A percentile compares a stretch with the other conserved stretches of the same genome.
Evolutionary conservation across 2,888 invertebrate species (phyloP).

Genomic region (Tolmerus cingulatus): DNA sequence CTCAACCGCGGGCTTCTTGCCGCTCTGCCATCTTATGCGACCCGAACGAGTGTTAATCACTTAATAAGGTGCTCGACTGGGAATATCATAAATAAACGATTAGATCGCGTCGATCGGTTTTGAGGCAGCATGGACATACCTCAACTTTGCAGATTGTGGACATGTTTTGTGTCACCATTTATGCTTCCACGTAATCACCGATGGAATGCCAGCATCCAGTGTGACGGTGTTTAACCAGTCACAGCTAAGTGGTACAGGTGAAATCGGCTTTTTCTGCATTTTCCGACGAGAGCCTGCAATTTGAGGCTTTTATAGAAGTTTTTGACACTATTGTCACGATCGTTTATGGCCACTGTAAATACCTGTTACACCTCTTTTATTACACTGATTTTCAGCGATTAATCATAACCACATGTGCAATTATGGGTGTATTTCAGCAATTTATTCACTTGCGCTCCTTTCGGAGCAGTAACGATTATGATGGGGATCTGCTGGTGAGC

Average conservation of each 20-base stretch:
- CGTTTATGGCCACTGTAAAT: not conserved
- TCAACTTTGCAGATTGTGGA: constrained; percentile 33
- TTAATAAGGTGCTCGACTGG: constrained; percentile 43
- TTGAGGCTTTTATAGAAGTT: constrained; percentile 7
- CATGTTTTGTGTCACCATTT: constrained; percentile 41
- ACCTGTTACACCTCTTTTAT: not conserved
- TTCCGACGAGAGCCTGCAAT: not conserved
- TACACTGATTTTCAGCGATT: not conserved
- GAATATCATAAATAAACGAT: constrained; percentile 43
- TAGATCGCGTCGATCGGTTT: constrained; percentile 24
- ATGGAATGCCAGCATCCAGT: constrained; percentile 8
- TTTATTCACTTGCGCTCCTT: not conserved
- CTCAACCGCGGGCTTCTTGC: not conserved
- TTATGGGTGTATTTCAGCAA: not conserved
- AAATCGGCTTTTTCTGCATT: not conserved
- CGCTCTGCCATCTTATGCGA: not conserved
- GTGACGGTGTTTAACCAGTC: not conserved
- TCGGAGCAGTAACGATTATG: not conserved
- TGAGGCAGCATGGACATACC: constrained; percentile 12
- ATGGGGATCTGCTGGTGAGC: not conserved
- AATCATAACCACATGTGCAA: not conserved
- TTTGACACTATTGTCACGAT: constrained; percentile 12
- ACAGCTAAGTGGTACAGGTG: constrained; percentile 13
- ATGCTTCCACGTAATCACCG: constrained; percentile 1
- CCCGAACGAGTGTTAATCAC: constrained; percentile 41